These are phyloP conservation scores for Ganaspis brasiliensis DNA, from an alignment of 2,888 invertebrate species.

Conservation along the genomic window DNA sequence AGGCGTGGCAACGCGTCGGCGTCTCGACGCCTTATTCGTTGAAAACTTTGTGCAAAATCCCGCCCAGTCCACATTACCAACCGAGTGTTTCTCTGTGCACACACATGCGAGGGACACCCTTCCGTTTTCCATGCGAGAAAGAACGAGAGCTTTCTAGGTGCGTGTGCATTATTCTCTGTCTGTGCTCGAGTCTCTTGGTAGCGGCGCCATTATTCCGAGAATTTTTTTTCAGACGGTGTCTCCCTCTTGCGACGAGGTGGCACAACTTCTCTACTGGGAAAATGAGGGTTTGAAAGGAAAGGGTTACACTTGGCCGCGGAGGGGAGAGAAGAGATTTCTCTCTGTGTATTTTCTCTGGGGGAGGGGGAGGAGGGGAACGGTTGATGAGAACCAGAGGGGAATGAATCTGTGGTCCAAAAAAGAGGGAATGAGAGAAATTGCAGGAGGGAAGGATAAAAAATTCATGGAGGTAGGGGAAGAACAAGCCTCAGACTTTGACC, in stretches of 20 bases:
- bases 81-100: constrained; percentile 56
- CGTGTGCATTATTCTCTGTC: constrained; percentile 47
- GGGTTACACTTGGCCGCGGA: neutral
- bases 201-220: constrained; percentile 71
- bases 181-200: constrained; percentile 49
- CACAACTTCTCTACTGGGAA: constrained; percentile 43
- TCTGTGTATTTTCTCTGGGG: neutral
- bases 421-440: neutral
- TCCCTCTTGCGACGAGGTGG: constrained; percentile 62
- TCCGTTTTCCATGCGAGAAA: constrained; percentile 54
- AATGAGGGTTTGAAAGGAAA: constrained; percentile 15
- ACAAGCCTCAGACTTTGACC: constrained; percentile 40
- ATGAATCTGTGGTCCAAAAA: neutral
- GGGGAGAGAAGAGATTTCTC: neutral
- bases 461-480: constrained; percentile 55
- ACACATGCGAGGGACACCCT: constrained; percentile 59
- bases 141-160: constrained; percentile 56
- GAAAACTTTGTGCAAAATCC: constrained; percentile 78
- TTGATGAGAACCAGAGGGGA: neutral
- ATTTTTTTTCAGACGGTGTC: constrained; percentile 68
- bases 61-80: constrained; percentile 65
- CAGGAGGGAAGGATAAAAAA: constrained; percentile 51
- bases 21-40: constrained; percentile 80
- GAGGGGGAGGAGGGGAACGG: neutral
- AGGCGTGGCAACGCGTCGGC: constrained; percentile 79